Evolutionary conservation across 2,797 vertebrate genomes (phyloP), one percentile per base, ranked within the genome.

Genomic region (Paguma larvata): DNA sequence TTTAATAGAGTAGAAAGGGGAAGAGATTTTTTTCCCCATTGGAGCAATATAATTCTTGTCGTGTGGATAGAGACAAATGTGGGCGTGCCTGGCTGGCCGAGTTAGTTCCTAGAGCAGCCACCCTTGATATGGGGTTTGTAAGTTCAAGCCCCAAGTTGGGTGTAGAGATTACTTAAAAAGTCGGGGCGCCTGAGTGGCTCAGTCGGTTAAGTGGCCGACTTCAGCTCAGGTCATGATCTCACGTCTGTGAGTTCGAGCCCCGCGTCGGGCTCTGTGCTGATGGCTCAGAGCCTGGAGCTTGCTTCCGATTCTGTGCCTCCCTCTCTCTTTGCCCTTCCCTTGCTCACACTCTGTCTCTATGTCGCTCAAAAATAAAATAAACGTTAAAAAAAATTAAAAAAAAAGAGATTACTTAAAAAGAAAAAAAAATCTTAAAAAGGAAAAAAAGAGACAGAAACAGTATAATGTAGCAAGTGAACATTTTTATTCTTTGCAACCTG

Each of bases 31-130:
- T 68, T 25, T 7, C 46, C 48, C 19, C 16, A n/a, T 46, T 15
- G 15, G 67, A 91, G 72, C 79, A 77, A 18, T 65, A 25, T 70
- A 91, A 88, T 19, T 62, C n/a, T 85, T 90, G 94, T 78, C 44
- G 83, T 23, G 14, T 77, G 75, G 73, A 80, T 91, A 90, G 51
- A 91, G 44, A 16, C 68, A 91, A 89, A 53, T 27, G 19, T 65
- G 32, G 34, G 41, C 15, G 7, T 75, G 15, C 73, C 73, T 75
- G 27, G 8, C 15, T 30, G 25, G 41, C 27, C 30, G 14, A 75
- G 8, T 75, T 15, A 75, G 4, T 75, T 15, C 2, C 4, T 48
- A 75, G 25, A 15, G 19, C 72, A 9, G 4, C 8, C 14, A 75
- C 25, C 27, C 25, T 44, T 14, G 41, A 30, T 32, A 44, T 75